Percentiles rank a stretch among this genome's conserved stretches.
phyloP scores from a whole-genome alignment of 2,113 vertebrate genomes.

The Dipodomys spectabilis region DNA sequence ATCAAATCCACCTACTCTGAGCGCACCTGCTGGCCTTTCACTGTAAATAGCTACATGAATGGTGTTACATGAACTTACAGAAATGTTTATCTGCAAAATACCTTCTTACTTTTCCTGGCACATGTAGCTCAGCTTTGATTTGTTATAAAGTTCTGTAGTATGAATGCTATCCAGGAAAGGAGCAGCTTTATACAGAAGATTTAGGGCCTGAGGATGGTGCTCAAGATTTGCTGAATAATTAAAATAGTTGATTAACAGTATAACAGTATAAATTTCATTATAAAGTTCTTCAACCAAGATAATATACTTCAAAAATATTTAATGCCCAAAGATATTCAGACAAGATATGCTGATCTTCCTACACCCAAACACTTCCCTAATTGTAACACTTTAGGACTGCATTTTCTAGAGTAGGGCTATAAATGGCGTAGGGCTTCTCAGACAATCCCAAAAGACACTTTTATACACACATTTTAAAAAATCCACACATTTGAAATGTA shows the following conservation, averaged over 20 bases:
- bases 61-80: slow-evolving; percentile 14
- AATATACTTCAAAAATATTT: slow-evolving; percentile 56
- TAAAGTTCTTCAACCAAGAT: not conserved
- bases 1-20: not conserved
- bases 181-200: slow-evolving; percentile 12
- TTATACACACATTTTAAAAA: slow-evolving; percentile 20
- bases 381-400: not conserved
- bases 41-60: slow-evolving; percentile 7
- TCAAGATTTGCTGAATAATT: slow-evolving; percentile 42
- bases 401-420: slow-evolving; percentile 25
- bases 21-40: slow-evolving; percentile 24
- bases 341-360: not conserved
- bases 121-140: slow-evolving; percentile 28
- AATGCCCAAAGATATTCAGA: not conserved
- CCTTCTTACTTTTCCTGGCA: slow-evolving; percentile 41
- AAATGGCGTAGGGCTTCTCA: not conserved
- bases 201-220: not conserved
- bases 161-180: slow-evolving; percentile 6
- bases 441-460: slow-evolving; percentile 6
- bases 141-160: slow-evolving; percentile 33
- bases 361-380: not conserved
- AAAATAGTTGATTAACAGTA: slow-evolving; percentile 1
- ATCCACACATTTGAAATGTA: slow-evolving; percentile 1
- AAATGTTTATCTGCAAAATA: slow-evolving; percentile 18
- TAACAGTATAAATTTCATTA: not conserved